Base-by-base conservation (phyloP, 2,113 vertebrate species). In the Lampris incognitus region DNA sequence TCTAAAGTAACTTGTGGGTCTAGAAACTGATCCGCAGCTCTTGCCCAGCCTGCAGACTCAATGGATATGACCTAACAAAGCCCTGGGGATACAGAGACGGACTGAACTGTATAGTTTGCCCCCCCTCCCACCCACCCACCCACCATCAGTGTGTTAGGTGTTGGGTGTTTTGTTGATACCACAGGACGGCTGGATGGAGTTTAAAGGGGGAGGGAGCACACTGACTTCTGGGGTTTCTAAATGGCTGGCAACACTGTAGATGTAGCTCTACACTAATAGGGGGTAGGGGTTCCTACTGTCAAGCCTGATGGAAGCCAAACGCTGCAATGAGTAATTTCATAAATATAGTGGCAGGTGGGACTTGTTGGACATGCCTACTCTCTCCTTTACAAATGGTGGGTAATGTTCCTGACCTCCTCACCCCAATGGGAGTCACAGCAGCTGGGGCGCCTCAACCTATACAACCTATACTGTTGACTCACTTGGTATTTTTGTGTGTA, bases 331-430 rank as follows among this genome's bases (percentile, higher is more conserved):
- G 79, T 89, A 83, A 90, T 84, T 88, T 92, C 71, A 85, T 90
- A 87, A 91, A 89, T 92, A 90, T 82, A 84, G 85, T 64, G 80
- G 88, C 91, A 92, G 90, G 92, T 92, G 92, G 86, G 89, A 88
- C 85, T 87, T 89, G 84, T 91, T 92, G 85, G 90, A 88, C 85
- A 90, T 92, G 92, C 88, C 86, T 87, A 78, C 87, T 91, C 87
- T 88, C 74, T 90, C 79, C 63, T 89, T 82, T 87, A 88, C 87
- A 88, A 92, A 91, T 90, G 90, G 80, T 66, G 88, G 90, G 80
- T 92, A 91, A 92, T 92, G 90, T 91, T 91, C 88, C 88, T 89
- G 87, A 91, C 90, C 89, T 86, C 76, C 79, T 91, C 89, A 90
- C 89, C 89, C 74, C 67, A 81, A 24, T 3, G n/a, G 82, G 90